A percentile compares a stretch with the other conserved stretches of the same genome.
phyloP scores from a whole-genome alignment of 2,888 invertebrate species.

The Phalera bucephala region DNA sequence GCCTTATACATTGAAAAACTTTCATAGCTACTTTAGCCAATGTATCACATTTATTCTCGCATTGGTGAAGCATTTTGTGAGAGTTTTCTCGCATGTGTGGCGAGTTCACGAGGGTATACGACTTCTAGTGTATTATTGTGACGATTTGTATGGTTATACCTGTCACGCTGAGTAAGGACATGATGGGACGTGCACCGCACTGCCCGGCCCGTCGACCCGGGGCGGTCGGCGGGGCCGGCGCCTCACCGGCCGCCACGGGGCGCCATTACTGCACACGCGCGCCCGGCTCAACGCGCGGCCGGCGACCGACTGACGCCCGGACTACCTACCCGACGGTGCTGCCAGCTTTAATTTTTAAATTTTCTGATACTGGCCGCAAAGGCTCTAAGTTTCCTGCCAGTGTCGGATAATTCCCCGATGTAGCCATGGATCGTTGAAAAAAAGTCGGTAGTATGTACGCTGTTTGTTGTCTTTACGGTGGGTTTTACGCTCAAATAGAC shows the following conservation, averaged over 20 bases:
- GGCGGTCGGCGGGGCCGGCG: constrained; percentile 82
- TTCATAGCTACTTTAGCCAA: too few species aligned
- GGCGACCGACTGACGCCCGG: constrained; percentile 64
- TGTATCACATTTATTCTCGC: too few species aligned
- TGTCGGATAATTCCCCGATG: background rate
- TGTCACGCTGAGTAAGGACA: constrained; percentile 83
- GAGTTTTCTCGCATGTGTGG: too few species aligned
- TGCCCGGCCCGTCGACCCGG: constrained; percentile 80
- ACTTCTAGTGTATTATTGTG: too few species aligned
- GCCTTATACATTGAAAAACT: too few species aligned
- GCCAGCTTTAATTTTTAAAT: constrained; percentile 33
- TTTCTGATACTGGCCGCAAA: constrained; percentile 9
- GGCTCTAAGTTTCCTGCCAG: background rate
- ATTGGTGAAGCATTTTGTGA: too few species aligned
- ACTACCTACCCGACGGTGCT: constrained; percentile 19
- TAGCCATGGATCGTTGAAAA: too few species aligned
- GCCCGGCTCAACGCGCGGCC: constrained; percentile 74
- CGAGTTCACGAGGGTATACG: too few species aligned
- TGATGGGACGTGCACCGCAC: constrained; percentile 69
- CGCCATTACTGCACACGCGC: constrained; percentile 74
- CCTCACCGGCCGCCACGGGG: constrained; percentile 82
- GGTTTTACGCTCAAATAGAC: too few species aligned
- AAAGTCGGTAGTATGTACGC: too few species aligned
- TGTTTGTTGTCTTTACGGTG: too few species aligned
- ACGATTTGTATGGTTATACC: too few species aligned